Evolutionary conservation across 2,113 vertebrate genomes (phyloP).

Genomic region (Rhynchopsitta pachyrhyncha): DNA sequence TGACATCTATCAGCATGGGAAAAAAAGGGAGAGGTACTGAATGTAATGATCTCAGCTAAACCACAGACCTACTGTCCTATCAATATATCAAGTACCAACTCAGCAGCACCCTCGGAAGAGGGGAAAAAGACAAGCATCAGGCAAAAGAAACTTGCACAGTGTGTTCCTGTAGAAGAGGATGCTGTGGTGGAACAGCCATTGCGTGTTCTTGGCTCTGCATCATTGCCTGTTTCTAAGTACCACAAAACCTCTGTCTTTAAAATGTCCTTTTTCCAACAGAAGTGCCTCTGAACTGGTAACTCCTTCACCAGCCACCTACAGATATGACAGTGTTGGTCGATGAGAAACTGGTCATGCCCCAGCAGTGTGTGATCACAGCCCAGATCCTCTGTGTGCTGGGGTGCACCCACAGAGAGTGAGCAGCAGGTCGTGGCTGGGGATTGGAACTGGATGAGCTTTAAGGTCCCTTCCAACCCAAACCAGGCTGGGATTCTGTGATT

Average conservation of each 20-base stretch:
- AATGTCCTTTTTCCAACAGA: neutral
- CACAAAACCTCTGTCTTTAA: neutral
- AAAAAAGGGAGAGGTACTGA: neutral
- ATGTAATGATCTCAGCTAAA: neutral
- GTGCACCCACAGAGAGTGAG: neutral
- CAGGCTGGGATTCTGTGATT: neutral
- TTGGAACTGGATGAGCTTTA: neutral
- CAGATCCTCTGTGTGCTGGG: neutral
- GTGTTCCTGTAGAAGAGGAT: neutral
- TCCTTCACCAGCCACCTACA: neutral
- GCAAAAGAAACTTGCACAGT: neutral
- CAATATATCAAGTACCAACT: neutral
- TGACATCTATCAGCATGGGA: neutral
- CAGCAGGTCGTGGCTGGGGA: neutral
- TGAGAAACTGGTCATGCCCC: neutral
- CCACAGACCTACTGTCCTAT: neutral
- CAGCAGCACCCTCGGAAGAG: neutral
- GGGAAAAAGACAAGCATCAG: neutral
- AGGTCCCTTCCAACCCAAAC: neutral
- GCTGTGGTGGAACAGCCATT: neutral
- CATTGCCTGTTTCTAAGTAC: neutral
- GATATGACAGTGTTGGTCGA: accelerated
- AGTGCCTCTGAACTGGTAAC: neutral
- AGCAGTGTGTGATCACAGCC: neutral
- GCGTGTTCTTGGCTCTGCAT: neutral